These are phyloP conservation scores for Hucho hucho DNA, from an alignment of 2,113 vertebrate species.

Conservation along the genomic window DNA sequence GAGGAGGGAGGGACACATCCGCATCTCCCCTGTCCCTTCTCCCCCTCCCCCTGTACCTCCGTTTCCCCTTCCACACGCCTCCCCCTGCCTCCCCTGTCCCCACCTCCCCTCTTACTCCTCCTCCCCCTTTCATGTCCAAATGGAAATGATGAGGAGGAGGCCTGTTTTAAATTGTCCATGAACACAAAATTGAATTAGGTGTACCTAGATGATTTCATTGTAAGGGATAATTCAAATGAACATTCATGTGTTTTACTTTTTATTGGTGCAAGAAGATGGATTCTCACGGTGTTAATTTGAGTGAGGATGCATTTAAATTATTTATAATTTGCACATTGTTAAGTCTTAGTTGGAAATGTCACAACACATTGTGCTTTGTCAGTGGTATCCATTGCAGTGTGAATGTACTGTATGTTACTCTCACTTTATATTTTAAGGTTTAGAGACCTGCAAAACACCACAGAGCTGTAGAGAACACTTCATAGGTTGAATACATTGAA, in stretches of 20 bases:
- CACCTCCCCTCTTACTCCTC: background rate
- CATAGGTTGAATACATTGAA: background rate
- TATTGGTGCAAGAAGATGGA: conserved; percentile 11
- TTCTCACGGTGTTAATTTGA: conserved; percentile 13
- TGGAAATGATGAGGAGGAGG: background rate
- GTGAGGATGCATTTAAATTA: conserved; percentile 15
- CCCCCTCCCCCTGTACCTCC: background rate
- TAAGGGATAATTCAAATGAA: conserved; percentile 15
- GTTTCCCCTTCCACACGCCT: background rate
- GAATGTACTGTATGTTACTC: background rate
- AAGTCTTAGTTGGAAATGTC: background rate
- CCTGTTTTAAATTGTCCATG: conserved; percentile 20
- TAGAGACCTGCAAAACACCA: background rate
- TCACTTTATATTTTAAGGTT: background rate
- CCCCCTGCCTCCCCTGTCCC: background rate
- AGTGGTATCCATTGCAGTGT: conserved; percentile 1
- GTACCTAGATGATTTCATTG: conserved; percentile 18
- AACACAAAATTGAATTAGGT: conserved; percentile 27
- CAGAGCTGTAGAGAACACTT: background rate
- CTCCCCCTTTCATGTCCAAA: background rate
- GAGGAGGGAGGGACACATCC: conserved; percentile 37
- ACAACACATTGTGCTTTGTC: conserved; percentile 9
- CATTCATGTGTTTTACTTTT: conserved; percentile 4
- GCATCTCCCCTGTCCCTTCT: conserved; percentile 14
- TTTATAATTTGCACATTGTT: conserved; percentile 17